Evolutionary conservation across 1,140 invertebrate genomes (phyloP).

Genomic region (Sitobion miscanthi): DNA sequence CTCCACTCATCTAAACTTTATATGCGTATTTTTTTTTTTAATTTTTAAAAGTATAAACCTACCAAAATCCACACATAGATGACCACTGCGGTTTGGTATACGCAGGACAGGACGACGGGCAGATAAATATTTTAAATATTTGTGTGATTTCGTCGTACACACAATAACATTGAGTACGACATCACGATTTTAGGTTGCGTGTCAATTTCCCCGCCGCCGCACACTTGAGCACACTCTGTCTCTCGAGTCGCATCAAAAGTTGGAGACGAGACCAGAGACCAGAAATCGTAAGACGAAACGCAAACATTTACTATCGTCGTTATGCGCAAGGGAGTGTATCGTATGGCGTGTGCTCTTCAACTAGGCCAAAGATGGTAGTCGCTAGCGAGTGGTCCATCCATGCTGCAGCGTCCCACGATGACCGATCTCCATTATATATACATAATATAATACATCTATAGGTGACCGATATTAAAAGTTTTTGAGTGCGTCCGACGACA

Average conservation of each 20-base stretch:
- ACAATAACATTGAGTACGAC: not conserved
- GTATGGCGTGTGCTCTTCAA: not conserved
- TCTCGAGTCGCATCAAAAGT: not conserved
- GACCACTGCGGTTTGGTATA: fast-evolving
- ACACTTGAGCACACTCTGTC: not conserved
- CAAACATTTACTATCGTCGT: not conserved
- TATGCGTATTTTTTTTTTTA: no score
- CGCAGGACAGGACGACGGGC: not conserved
- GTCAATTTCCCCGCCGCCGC: not conserved
- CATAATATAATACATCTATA: not conserved
- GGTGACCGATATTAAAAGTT: not conserved
- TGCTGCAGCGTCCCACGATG: no score
- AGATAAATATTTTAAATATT: not conserved
- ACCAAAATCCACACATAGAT: not conserved
- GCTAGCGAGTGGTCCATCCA: not conserved
- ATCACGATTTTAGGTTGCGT: not conserved
- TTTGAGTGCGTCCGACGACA: not conserved
- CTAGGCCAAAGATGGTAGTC: not conserved
- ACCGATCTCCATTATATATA: not conserved
- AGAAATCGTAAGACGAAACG: not conserved
- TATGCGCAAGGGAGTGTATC: not conserved
- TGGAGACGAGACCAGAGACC: not conserved
- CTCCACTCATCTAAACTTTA: no score
- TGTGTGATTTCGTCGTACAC: not conserved
- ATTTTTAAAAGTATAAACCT: no score